phyloP scores from a whole-genome alignment of 64 coral and sea anemone genomes.

The Dendrophyllia cribrosa region DNA sequence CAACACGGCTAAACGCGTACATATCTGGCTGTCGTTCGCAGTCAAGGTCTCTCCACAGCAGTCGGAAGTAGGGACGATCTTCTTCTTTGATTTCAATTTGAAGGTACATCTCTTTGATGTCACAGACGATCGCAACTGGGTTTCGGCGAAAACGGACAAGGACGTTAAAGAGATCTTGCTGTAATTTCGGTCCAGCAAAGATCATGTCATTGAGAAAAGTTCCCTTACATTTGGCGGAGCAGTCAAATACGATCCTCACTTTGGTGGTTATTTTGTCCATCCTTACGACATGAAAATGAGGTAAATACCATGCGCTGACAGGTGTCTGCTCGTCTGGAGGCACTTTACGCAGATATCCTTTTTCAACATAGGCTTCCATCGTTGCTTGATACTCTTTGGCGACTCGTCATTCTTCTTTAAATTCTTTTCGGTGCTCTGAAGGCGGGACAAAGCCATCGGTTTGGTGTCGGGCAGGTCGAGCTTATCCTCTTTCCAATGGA shows the following conservation, averaged over 20 bases:
- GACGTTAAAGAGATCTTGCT: constrained; percentile 35
- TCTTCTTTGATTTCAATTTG: background rate
- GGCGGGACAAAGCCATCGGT: constrained; percentile 17
- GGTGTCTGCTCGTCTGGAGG: background rate
- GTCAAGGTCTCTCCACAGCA: constrained; percentile 68
- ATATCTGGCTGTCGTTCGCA: constrained; percentile 43
- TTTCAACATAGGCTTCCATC: background rate
- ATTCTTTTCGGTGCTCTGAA: constrained; percentile 15
- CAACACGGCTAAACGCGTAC: constrained; percentile 61
- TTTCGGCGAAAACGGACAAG: constrained; percentile 31
- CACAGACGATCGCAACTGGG: constrained; percentile 34
- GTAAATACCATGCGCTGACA: constrained; percentile 10
- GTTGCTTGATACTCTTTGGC: constrained; percentile 24
- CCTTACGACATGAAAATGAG: constrained; percentile 32
- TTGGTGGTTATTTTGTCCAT: constrained; percentile 5
- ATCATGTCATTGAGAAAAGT: too few relatives aligned
- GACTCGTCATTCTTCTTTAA: constrained; percentile 13
- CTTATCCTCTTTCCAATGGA: constrained; percentile 23
- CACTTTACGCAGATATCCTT: constrained; percentile 30
- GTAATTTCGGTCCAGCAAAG: constrained; percentile 12
- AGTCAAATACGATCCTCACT: background rate
- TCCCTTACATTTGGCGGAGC: too few relatives aligned
- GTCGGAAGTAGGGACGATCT: constrained; percentile 51
- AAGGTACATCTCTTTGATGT: constrained; percentile 57
- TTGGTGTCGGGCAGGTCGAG: constrained; percentile 13